Base-by-base conservation (phyloP, 1,140 invertebrate species). In the Cepaea nemoralis region DNA sequence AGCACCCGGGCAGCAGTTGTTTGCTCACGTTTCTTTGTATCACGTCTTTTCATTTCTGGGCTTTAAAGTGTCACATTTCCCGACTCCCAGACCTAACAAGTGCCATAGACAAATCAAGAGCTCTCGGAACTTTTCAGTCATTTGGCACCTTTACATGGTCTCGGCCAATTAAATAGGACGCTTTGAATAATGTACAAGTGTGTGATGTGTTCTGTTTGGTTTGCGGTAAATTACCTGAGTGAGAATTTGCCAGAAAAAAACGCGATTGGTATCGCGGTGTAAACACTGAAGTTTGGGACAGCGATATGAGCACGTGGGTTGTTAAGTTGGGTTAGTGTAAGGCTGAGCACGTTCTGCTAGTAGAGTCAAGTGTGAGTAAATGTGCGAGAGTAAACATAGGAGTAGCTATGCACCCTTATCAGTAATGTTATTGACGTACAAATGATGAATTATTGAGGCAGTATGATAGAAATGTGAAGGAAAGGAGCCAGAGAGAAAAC, bases 321-420 rank as follows among this genome's bases (percentile, higher is more conserved):
- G 10, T 31, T 63, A 31, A 31, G n/a, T 63, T 63, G 59, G 8
- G 6, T 8, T 55, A 22, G 50, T 19, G 19, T 22, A 3, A 63
- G n/a, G 1, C 59, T 31, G n/a, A 19, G 10, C 59, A 63, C 59
- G 59, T 63, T 63, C 59, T 31, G n/a, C 33, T 63, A 63, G n/a
- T 63, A 16, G 59, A 63, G 59, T 55, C 19, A 55, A 55, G 50
- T 55, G 50, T 55, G 50, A 55, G 50, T 19, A 55, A 55, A 55
- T 55, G 6, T 55, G 42, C 8, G 8, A 10, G 8, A 16, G 16
- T 45, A 45, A 45, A 45, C 42, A 45, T 16, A 45, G n/a, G n/a
- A n/a, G n/a, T n/a, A n/a, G n/a, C n/a, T n/a, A n/a, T n/a, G n/a
- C n/a, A n/a, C n/a, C n/a, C n/a, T n/a, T n/a, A n/a, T n/a, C n/a